Base-by-base conservation (phyloP, 2,888 invertebrate genomes). In the Ganaspis brasiliensis region DNA sequence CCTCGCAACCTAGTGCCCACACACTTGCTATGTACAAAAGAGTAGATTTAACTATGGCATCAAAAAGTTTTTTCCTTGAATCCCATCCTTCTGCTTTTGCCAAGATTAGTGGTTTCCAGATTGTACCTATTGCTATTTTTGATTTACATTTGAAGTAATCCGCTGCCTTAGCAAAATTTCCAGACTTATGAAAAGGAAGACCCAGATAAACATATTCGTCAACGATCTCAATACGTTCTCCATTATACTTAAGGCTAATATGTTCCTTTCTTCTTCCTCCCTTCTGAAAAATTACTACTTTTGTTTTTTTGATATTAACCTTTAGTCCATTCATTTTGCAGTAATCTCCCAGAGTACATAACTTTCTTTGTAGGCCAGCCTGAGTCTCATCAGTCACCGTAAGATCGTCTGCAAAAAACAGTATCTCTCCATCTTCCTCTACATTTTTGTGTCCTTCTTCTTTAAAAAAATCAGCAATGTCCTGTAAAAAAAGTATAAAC, bases 401-500 rank as follows among this genome's bases (percentile, higher is more conserved):
- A 12, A 78, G n/a, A 16, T 75, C 78, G 14, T 78, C 78, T 2
- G 75, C 72, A 26, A 78, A 78, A 5, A 78, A 19, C 10, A 75
- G 40, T 4, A 75, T 14, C 45, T 78, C 78, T 2, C 73, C 57
- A 2, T 72, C 59, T 9, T 59, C 19, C 5, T 63, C 57, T 1
- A 74, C 67, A 10, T 37, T 21, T 2, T 37, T 45, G 16, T 75
- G 70, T 19, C 73, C 73, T 6, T 56, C 26, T 8, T 26, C 37
- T 12, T 57, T 31, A 19, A 73, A 79, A 14, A 45, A 79, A 1
- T 35, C 12, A 1, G 35, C 57, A 1, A 77, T 76, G 37, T 79
- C 81, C 2, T 72, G 31, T 10, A 75, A 0, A 2, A 78, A 12
- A 1, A 80, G 26, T 1, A 76, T 74, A 19, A 79, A 81, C 21